phyloP scores from a whole-genome alignment of 2,797 vertebrate species.

The Tachyglossus aculeatus region DNA sequence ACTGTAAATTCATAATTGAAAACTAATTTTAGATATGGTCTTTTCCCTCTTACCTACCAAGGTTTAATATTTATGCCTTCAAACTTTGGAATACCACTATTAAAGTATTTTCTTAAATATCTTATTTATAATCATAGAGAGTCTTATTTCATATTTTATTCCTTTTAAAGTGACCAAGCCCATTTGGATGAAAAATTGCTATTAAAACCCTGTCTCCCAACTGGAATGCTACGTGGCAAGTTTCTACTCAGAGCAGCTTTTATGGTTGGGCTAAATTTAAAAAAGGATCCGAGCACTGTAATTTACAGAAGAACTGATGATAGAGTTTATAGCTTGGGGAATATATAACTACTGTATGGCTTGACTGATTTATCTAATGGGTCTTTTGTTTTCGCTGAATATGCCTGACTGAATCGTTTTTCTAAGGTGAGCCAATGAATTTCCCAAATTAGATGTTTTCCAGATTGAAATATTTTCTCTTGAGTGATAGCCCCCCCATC shows the following conservation, averaged over 20 bases:
- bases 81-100: too few species aligned
- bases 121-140: neutral
- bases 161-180: neutral
- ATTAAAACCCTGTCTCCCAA: neutral
- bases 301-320: neutral
- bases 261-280: neutral
- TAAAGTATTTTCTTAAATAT: neutral
- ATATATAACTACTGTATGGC: neutral
- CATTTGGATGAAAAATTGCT: slow-evolving; percentile 1
- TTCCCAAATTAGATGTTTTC: neutral
- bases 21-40: neutral
- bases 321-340: neutral
- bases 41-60: neutral
- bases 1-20: neutral
- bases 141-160: neutral
- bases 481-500: neutral
- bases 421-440: neutral
- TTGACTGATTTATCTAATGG: neutral
- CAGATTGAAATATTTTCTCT: neutral
- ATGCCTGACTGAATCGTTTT: neutral
- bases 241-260: neutral
- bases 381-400: neutral
- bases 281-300: neutral
- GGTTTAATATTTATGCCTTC: too few species aligned
- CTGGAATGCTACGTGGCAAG: neutral